Conservation (phyloP, 2,113 vertebrate genomes). For the Phaethon lepturus region DNA sequence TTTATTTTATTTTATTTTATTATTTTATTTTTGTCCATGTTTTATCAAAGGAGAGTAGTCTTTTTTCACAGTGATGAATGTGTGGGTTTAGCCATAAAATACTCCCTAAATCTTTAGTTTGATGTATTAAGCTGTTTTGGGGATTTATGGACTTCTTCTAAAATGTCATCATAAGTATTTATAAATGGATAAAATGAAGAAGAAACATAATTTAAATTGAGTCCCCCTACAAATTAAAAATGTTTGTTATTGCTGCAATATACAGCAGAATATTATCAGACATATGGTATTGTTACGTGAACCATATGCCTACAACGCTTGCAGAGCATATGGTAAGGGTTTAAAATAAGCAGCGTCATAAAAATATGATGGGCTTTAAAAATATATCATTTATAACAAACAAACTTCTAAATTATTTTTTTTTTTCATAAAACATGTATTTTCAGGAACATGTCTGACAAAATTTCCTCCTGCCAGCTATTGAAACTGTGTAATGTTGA, state of each 20-base stretch:
- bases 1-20: background rate
- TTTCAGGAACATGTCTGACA: background rate
- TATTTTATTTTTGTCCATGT: background rate
- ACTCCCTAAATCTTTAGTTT: background rate
- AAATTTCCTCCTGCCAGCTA: background rate
- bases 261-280: constrained; percentile 39
- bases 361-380: constrained; percentile 40
- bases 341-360: constrained; percentile 61
- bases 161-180: constrained; percentile 43
- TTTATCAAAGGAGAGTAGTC: background rate
- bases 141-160: background rate
- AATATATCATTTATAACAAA: constrained; percentile 16
- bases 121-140: background rate
- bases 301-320: constrained; percentile 53
- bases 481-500: background rate
- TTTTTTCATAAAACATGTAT: background rate
- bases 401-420: background rate
- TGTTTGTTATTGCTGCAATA: constrained; percentile 38
- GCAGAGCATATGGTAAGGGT: constrained; percentile 55
- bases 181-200: constrained; percentile 28
- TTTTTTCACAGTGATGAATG: background rate
- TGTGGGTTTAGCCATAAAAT: background rate
- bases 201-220: constrained; percentile 50
- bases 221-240: constrained; percentile 38
- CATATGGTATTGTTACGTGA: constrained; percentile 62